Conservation (phyloP, 2,113 vertebrate genomes). For the Antigone vipio region DNA sequence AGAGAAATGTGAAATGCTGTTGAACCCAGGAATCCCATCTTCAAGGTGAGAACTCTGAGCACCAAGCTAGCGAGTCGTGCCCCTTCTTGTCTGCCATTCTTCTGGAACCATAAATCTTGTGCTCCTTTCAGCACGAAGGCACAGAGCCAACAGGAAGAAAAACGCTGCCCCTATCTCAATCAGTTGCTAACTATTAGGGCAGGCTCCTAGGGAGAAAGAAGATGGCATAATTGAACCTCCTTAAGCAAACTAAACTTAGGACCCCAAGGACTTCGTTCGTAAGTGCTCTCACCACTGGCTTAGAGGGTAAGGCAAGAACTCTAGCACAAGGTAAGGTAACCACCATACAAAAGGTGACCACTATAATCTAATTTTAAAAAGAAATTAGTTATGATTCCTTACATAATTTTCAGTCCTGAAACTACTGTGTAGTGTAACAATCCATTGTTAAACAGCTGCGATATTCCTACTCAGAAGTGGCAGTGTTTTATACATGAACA, state of each 20-base stretch:
- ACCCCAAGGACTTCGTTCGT: not conserved
- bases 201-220: not conserved
- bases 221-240: not conserved
- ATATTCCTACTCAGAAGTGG: not conserved
- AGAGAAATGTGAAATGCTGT: not conserved
- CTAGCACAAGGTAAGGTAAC: not conserved
- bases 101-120: not conserved
- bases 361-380: not conserved
- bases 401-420: not conserved
- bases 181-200: not conserved
- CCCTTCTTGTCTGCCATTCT: constrained; percentile 12
- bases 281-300: not conserved
- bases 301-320: not conserved
- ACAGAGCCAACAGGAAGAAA: constrained; percentile 8
- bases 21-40: not conserved
- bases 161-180: not conserved
- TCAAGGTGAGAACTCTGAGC: not conserved
- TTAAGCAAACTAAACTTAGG: not conserved
- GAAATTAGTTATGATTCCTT: not conserved
- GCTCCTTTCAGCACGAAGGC: not conserved
- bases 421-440: not conserved
- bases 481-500: not conserved
- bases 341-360: not conserved
- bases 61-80: not conserved
- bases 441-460: not conserved